Conservation (phyloP, 1,140 invertebrate species). For the Sitobion miscanthi region DNA sequence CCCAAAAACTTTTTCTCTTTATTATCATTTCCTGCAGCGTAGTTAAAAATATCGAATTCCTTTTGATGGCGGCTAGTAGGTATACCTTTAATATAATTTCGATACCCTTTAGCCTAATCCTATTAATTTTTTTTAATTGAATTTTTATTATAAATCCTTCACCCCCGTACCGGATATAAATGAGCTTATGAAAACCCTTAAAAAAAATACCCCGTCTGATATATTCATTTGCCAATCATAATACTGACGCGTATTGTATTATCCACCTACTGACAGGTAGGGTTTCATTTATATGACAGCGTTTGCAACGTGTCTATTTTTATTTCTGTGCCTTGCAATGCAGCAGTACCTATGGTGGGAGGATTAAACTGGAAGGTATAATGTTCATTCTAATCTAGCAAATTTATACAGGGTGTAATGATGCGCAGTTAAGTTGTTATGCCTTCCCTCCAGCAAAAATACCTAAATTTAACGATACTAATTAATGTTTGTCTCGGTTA, state of each 20-base stretch:
- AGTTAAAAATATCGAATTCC: conserved; percentile 30
- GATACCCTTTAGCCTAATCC: conserved; percentile 48
- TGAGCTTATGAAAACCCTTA: conserved; percentile 54
- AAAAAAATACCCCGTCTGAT: conserved; percentile 30
- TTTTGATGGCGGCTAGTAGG: conserved; percentile 19
- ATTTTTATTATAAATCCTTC: conserved; percentile 51
- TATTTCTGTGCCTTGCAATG: conserved; percentile 18
- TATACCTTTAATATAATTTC: conserved; percentile 36
- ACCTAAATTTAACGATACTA: conserved; percentile 37
- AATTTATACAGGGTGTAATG: conserved; percentile 42
- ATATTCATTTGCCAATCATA: conserved; percentile 56
- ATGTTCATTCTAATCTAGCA: conserved; percentile 6
- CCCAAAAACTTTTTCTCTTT: conserved; percentile 27
- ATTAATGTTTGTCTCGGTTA: conserved; percentile 33
- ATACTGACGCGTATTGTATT: conserved; percentile 52
- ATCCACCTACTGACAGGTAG: conserved; percentile 44
- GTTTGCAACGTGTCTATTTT: conserved; percentile 46
- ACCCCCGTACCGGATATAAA: conserved; percentile 51
- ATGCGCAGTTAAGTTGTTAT: conserved; percentile 3
- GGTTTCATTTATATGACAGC: conserved; percentile 54
- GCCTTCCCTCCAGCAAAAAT: background rate
- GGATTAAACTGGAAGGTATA: conserved; percentile 32
- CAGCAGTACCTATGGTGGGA: background rate
- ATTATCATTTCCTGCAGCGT: conserved; percentile 51
- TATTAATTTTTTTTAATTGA: conserved; percentile 57